A percentile compares a stretch with the other conserved stretches of the same genome.
phyloP scores from a whole-genome alignment of 1,140 invertebrate species.

The Proales similis region DNA sequence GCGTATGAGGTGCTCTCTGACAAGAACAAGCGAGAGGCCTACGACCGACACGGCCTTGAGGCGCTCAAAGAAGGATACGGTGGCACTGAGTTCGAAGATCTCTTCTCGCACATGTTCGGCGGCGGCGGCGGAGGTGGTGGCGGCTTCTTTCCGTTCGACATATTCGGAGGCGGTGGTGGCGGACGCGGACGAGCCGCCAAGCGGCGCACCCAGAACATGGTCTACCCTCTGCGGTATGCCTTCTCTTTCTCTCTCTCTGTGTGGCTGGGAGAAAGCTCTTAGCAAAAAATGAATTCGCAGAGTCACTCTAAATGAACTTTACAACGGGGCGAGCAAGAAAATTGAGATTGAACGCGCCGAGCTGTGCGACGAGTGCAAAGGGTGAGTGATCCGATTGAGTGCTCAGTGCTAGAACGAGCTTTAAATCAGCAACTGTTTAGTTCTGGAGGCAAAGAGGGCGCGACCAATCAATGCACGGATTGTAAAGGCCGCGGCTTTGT shows the following conservation, averaged over 20 bases:
- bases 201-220: conserved; percentile 31
- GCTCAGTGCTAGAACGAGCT: too few relatives aligned
- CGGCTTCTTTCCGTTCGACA: conserved; percentile 35
- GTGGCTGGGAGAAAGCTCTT: too few relatives aligned
- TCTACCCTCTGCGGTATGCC: conserved; percentile 30
- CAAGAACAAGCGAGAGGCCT: conserved; percentile 18
- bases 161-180: conserved; percentile 8
- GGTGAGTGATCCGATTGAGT: too few relatives aligned
- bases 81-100: conserved; percentile 22
- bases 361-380: conserved; percentile 89
- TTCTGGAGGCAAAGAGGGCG: conserved; percentile 70
- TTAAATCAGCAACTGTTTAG: too few relatives aligned
- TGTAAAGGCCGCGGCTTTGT: conserved; percentile 78
- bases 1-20: conserved; percentile 38
- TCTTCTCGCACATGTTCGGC: conserved; percentile 27
- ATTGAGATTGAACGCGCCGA: conserved; percentile 84
- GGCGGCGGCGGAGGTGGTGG: conserved; percentile 19
- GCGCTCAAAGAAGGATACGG: conserved; percentile 37
- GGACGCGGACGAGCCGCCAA: background rate
- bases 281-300: too few relatives aligned
- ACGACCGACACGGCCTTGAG: conserved; percentile 34
- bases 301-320: conserved; percentile 85
- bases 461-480: conserved; percentile 69
- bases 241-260: too few relatives aligned
- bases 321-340: conserved; percentile 81